Percentiles rank a stretch among this genome's conserved stretches.
These are phyloP conservation scores for Sarcophaga carnaria DNA, from an alignment of 2,888 invertebrate genomes.

Conservation along the genomic window DNA sequence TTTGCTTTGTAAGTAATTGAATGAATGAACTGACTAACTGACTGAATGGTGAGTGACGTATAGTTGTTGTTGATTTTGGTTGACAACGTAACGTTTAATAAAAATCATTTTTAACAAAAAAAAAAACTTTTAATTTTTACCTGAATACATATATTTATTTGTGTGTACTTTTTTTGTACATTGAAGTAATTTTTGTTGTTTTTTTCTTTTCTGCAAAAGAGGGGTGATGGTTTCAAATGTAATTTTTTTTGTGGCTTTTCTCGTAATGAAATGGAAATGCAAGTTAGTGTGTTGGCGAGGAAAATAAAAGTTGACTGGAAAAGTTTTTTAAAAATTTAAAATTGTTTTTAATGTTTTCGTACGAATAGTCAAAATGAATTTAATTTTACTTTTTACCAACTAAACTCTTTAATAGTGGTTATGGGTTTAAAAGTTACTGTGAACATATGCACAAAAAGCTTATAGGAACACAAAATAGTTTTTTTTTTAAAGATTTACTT, in stretches of 20 bases:
- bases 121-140: conserved; percentile 49
- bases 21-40: too few species aligned
- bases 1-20: too few species aligned
- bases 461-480: too few species aligned
- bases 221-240: not conserved
- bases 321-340: conserved; percentile 12
- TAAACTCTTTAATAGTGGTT: not conserved
- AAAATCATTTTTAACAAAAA: not conserved
- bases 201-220: conserved; percentile 4
- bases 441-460: not conserved
- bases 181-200: not conserved
- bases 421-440: not conserved
- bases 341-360: conserved; percentile 13
- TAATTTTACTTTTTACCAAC: not conserved
- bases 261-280: conserved; percentile 35
- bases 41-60: too few species aligned
- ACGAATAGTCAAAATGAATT: not conserved
- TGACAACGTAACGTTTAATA: not conserved
- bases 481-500: too few species aligned
- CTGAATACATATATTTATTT: conserved; percentile 24
- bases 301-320: conserved; percentile 34
- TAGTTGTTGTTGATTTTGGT: too few species aligned
- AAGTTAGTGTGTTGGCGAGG: conserved; percentile 15
- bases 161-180: not conserved
- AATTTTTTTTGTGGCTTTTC: conserved; percentile 27